These are phyloP conservation scores for Gila robusta DNA, from an alignment of 2,797 vertebrate species.

Conservation along the genomic window DNA sequence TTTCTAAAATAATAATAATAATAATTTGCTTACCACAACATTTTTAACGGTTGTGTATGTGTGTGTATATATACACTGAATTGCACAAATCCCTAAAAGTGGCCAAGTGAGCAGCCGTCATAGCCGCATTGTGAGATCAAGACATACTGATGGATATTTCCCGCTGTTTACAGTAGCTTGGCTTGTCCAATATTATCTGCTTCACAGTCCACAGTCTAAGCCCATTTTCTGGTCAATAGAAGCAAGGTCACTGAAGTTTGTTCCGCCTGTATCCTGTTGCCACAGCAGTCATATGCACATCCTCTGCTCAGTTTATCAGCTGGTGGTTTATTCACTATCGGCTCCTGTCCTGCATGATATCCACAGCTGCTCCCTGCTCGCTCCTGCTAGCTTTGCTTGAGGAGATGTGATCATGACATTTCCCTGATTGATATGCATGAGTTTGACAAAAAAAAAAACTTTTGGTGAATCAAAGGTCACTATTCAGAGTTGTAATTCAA, in stretches of 20 bases:
- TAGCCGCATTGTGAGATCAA: neutral
- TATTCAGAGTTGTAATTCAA: neutral
- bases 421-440: neutral
- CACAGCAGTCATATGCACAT: constrained; percentile 12
- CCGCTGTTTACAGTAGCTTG: constrained; percentile 24
- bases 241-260: constrained; percentile 29
- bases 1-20: no score
- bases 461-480: neutral
- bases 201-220: constrained; percentile 24
- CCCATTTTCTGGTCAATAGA: constrained; percentile 40
- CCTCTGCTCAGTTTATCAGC: constrained; percentile 13
- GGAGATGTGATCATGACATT: neutral
- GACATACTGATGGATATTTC: constrained; percentile 21
- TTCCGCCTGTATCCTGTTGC: neutral
- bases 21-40: no score
- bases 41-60: no score
- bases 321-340: constrained; percentile 5
- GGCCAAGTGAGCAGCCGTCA: neutral
- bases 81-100: neutral
- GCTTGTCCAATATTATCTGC: constrained; percentile 35
- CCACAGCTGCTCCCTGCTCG: constrained; percentile 7
- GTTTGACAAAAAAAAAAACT: neutral
- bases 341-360: constrained; percentile 9
- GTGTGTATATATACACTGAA: no score
- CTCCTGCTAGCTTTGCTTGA: neutral